Conservation (phyloP, 2,888 invertebrate species). For the Allophyes oxyacanthae region DNA sequence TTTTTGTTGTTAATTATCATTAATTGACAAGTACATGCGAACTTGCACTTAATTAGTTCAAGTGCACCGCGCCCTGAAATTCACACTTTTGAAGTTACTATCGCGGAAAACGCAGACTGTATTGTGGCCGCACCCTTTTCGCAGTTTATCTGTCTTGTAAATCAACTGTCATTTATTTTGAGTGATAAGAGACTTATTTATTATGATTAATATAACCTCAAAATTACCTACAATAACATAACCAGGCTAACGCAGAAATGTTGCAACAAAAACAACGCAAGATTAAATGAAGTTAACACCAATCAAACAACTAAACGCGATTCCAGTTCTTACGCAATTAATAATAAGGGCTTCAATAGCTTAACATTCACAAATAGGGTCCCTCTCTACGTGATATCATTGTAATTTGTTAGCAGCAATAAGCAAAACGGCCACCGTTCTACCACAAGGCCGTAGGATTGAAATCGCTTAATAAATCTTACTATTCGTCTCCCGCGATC, state of each 20-base stretch:
- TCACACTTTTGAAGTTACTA: conserved; percentile 33
- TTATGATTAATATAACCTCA: background rate
- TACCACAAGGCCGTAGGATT: conserved; percentile 51
- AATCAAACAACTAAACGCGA: conserved; percentile 17
- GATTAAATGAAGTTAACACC: conserved; percentile 24
- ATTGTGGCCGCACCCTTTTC: conserved; percentile 33
- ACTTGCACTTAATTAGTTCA: conserved; percentile 44
- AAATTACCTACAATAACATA: background rate
- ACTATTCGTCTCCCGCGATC: conserved; percentile 49
- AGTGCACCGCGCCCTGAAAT: conserved; percentile 38
- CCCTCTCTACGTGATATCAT: conserved; percentile 34
- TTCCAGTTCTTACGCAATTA: conserved; percentile 5
- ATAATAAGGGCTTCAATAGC: conserved; percentile 30
- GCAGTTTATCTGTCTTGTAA: conserved; percentile 22
- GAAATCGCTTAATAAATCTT: conserved; percentile 51
- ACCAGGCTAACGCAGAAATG: conserved; percentile 15
- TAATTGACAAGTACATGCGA: conserved; percentile 26
- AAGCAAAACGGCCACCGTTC: conserved; percentile 31
- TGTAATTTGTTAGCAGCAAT: conserved; percentile 47
- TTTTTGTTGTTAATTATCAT: too few relatives aligned
- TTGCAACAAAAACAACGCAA: conserved; percentile 12
- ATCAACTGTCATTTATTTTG: conserved; percentile 35
- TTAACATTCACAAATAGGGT: conserved; percentile 33
- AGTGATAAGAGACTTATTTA: conserved; percentile 9
- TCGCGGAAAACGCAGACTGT: conserved; percentile 13